Conservation (phyloP, 2,797 vertebrate genomes). For the Sardinella longiceps region DNA sequence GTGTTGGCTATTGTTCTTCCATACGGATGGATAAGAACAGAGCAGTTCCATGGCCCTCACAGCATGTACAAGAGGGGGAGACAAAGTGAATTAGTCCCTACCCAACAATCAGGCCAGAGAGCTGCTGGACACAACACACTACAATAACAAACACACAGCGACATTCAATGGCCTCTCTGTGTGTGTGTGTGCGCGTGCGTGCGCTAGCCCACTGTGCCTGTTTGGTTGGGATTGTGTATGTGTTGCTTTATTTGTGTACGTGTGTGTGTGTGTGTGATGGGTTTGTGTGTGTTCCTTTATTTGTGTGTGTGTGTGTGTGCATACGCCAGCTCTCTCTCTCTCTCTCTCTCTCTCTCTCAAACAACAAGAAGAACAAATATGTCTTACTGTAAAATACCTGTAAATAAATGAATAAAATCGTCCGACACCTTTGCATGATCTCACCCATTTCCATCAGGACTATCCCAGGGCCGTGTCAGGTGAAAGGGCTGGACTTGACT, state of each 20-base stretch:
- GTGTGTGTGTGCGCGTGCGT: not conserved
- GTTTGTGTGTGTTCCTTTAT: too few species aligned
- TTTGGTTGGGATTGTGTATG: too few species aligned
- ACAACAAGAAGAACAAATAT: too few species aligned
- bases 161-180: not conserved
- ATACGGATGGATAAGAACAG: not conserved
- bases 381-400: too few species aligned
- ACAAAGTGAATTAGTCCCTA: slow-evolving; percentile 17
- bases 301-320: too few species aligned
- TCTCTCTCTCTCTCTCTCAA: too few species aligned
- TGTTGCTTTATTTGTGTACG: not conserved
- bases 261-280: not conserved
- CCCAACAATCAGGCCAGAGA: not conserved
- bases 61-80: not conserved
- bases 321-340: too few species aligned
- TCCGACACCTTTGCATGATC: too few species aligned
- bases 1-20: slow-evolving; percentile 3
- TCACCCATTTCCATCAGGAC: not conserved
- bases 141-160: slow-evolving; percentile 17
- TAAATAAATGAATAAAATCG: too few species aligned
- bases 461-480: not conserved
- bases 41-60: not conserved
- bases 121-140: not conserved
- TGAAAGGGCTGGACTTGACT: not conserved
- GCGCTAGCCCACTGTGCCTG: too few species aligned